phyloP scores from a whole-genome alignment of 2,888 invertebrate genomes.

The Sphaerophoria taeniata region DNA sequence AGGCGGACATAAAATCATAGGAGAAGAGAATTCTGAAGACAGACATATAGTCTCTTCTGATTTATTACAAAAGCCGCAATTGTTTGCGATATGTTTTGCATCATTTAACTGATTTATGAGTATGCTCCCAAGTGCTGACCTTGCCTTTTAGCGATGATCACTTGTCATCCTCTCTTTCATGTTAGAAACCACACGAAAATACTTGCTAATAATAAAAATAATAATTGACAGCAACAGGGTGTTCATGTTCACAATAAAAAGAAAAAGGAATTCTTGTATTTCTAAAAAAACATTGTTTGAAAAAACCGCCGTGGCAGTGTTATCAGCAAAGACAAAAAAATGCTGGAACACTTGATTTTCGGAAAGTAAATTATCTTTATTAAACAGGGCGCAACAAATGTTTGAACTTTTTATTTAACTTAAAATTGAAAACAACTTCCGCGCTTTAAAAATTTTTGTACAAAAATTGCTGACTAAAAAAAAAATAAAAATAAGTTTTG shows the following conservation, averaged over 20 bases:
- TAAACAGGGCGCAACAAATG: no score
- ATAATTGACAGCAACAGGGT: slow-evolving; percentile 37
- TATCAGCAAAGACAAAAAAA: background rate
- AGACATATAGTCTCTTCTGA: slow-evolving; percentile 63
- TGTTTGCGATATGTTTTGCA: slow-evolving; percentile 71
- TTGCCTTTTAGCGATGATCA: slow-evolving; percentile 66
- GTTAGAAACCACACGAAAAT: slow-evolving; percentile 26
- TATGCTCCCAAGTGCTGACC: slow-evolving; percentile 71
- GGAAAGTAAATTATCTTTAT: no score
- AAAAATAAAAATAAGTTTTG: no score
- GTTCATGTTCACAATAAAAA: background rate
- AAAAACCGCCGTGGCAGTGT: background rate
- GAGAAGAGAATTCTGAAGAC: slow-evolving; percentile 28
- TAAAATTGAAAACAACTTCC: no score
- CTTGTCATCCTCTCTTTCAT: slow-evolving; percentile 38
- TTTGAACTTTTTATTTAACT: no score
- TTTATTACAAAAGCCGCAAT: slow-evolving; percentile 72
- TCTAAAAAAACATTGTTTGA: background rate
- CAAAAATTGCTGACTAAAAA: no score
- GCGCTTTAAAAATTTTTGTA: no score
- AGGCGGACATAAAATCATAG: slow-evolving; percentile 21
- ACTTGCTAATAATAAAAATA: slow-evolving; percentile 32
- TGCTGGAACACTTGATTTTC: no score
- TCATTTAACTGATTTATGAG: slow-evolving; percentile 73
- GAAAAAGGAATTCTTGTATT: background rate